phyloP scores from a whole-genome alignment of 2,113 vertebrate species.

The Dryoscopus gambensis region DNA sequence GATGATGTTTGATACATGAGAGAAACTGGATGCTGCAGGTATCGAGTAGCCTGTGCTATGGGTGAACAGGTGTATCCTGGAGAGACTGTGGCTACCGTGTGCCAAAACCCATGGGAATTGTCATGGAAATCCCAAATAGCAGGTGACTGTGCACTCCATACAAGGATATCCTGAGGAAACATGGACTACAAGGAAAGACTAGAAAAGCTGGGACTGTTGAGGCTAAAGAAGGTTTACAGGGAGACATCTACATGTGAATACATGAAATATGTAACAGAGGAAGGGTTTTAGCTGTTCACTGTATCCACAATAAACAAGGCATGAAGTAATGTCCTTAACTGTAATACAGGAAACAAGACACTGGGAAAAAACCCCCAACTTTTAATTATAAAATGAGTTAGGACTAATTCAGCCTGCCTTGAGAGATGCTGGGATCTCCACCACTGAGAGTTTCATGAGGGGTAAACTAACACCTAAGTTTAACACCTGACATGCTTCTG shows the following conservation, averaged over 20 bases:
- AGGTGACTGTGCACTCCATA: neutral
- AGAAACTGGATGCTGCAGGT: neutral
- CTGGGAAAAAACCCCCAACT: accelerated
- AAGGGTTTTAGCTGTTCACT: neutral
- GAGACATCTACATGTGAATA: neutral
- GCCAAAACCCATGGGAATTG: neutral
- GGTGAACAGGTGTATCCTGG: neutral
- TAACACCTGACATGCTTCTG: neutral
- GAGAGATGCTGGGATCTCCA: neutral
- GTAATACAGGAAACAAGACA: neutral
- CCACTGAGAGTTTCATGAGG: neutral
- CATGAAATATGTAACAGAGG: neutral
- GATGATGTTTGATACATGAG: neutral
- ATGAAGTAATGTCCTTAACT: neutral
- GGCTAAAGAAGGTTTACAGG: neutral
- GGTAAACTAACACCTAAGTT: neutral
- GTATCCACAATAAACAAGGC: neutral
- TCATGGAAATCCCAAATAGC: neutral
- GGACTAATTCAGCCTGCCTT: neutral
- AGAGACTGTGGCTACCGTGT: neutral
- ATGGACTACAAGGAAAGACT: neutral
- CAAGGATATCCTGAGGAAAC: neutral
- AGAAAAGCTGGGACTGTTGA: neutral
- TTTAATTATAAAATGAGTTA: neutral
- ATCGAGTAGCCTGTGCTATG: neutral